Conservation (phyloP, 2,113 vertebrate genomes). For the Takifugu flavidus region DNA sequence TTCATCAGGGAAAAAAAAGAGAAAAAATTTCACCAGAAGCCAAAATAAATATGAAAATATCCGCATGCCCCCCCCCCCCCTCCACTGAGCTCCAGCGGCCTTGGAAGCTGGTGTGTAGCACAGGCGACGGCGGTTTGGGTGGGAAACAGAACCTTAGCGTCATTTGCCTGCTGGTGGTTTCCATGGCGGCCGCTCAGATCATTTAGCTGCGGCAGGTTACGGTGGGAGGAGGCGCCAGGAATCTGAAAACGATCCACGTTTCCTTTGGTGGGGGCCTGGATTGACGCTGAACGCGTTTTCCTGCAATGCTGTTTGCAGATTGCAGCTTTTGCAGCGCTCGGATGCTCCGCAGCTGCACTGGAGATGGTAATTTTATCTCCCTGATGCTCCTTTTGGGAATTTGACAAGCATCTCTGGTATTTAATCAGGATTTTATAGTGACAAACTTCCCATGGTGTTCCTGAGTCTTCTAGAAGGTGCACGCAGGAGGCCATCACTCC, state of each 20-base stretch:
- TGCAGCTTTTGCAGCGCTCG: slow-evolving; percentile 32
- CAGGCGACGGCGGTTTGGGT: slow-evolving; percentile 49
- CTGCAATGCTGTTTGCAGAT: slow-evolving; percentile 26
- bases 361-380: slow-evolving; percentile 44
- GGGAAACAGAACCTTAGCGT: slow-evolving; percentile 48
- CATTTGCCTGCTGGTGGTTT: slow-evolving; percentile 37
- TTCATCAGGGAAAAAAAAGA: slow-evolving; percentile 46
- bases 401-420: slow-evolving; percentile 16
- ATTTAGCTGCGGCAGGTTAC: slow-evolving; percentile 22
- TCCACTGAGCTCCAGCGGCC: slow-evolving; percentile 35
- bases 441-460: slow-evolving; percentile 22
- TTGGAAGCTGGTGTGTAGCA: slow-evolving; percentile 47
- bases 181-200: neutral
- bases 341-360: slow-evolving; percentile 41
- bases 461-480: slow-evolving; percentile 23
- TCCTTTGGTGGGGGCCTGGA: neutral
- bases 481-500: slow-evolving; percentile 2
- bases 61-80: slow-evolving; percentile 59
- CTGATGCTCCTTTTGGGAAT: slow-evolving; percentile 42
- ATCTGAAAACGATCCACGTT: neutral
- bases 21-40: slow-evolving; percentile 53
- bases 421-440: slow-evolving; percentile 47
- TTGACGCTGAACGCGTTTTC: slow-evolving; percentile 33
- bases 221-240: neutral
- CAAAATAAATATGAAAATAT: slow-evolving; percentile 68